phyloP scores from a whole-genome alignment of 2,113 vertebrate genomes.

The Dipodomys spectabilis region DNA sequence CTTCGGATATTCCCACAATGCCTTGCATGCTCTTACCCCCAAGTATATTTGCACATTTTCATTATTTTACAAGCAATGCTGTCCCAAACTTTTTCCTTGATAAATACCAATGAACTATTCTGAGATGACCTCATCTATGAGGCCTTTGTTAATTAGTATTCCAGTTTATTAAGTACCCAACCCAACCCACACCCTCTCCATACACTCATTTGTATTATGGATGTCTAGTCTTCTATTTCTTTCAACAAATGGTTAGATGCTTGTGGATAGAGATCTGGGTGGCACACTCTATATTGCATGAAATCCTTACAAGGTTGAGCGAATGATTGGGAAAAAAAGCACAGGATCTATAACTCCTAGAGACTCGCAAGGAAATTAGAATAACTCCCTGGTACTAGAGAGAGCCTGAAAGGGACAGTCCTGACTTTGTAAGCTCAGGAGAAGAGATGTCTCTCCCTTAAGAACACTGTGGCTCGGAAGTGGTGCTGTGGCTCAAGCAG shows the following conservation, averaged over 20 bases:
- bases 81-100: neutral
- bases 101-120: neutral
- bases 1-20: neutral
- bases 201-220: neutral
- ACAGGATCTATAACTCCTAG: neutral
- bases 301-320: neutral
- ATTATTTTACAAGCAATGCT: conserved; percentile 2
- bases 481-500: too few species aligned
- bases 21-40: neutral
- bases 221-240: neutral
- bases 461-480: neutral
- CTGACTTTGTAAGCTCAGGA: neutral
- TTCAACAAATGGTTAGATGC: neutral
- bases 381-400: neutral
- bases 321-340: neutral
- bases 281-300: neutral
- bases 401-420: neutral
- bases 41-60: neutral
- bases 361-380: neutral
- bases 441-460: neutral
- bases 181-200: neutral
- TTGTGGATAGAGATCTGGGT: neutral
- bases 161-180: neutral
- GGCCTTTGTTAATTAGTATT: neutral
- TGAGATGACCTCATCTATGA: neutral